These are phyloP conservation scores for Xiphorhynchus elegans DNA, from an alignment of 2,113 vertebrate genomes.

Conservation along the genomic window DNA sequence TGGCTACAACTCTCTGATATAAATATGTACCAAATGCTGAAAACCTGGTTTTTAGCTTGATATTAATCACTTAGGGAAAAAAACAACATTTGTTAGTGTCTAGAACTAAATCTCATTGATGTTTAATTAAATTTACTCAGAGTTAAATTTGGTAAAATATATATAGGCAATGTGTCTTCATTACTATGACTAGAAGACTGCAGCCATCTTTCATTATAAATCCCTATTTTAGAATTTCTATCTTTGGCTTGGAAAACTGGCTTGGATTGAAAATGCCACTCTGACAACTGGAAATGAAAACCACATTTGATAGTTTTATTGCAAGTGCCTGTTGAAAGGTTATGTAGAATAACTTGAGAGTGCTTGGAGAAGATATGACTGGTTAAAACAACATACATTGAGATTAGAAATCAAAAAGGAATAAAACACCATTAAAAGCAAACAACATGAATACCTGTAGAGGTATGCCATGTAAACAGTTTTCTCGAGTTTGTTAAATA, in stretches of 20 bases:
- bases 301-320: slow-evolving; percentile 4
- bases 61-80: neutral
- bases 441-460: neutral
- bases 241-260: slow-evolving; percentile 5
- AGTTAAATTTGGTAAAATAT: neutral
- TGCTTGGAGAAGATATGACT: neutral
- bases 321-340: neutral
- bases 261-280: slow-evolving; percentile 26
- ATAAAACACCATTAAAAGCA: neutral
- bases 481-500: neutral
- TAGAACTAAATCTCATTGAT: neutral
- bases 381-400: neutral
- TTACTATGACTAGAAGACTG: neutral
- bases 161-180: neutral
- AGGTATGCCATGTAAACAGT: neutral
- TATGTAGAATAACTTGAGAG: neutral
- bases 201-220: slow-evolving; percentile 2
- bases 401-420: neutral
- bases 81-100: neutral
- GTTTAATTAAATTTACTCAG: neutral
- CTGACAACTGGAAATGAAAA: slow-evolving; percentile 29
- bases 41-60: neutral
- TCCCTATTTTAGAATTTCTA: neutral
- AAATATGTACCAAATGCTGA: neutral
- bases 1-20: neutral